These are phyloP conservation scores for Aphidius gifuensis DNA, from an alignment of 1,140 invertebrate genomes.

Conservation along the genomic window DNA sequence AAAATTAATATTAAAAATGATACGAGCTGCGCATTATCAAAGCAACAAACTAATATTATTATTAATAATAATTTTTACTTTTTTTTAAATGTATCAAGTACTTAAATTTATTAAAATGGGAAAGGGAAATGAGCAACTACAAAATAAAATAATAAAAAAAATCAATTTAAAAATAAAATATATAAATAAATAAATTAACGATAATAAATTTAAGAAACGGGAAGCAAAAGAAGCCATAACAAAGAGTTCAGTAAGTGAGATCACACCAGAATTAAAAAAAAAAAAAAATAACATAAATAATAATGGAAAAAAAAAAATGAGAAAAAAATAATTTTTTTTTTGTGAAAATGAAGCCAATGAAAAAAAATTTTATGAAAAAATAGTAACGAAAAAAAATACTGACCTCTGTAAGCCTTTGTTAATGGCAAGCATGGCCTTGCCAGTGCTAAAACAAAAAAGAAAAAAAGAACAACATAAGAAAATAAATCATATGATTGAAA, in stretches of 20 bases:
- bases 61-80: not conserved
- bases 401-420: slow-evolving; percentile 86
- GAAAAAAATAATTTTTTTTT: not conserved
- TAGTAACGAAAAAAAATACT: slow-evolving; percentile 56
- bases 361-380: slow-evolving; percentile 14
- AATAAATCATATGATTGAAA: slow-evolving; percentile 39
- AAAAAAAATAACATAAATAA: not conserved
- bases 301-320: slow-evolving; percentile 1
- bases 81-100: too few relatives aligned
- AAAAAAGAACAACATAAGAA: slow-evolving; percentile 57
- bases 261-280: not conserved
- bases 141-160: not conserved
- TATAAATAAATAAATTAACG: too few relatives aligned
- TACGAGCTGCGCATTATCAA: slow-evolving; percentile 1
- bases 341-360: slow-evolving; percentile 18
- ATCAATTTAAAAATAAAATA: too few relatives aligned
- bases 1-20: not conserved
- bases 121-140: not conserved
- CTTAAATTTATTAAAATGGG: not conserved
- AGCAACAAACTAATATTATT: too few relatives aligned
- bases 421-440: slow-evolving; percentile 82
- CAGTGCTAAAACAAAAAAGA: slow-evolving; percentile 67
- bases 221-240: too few relatives aligned
- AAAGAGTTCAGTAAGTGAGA: too few relatives aligned
- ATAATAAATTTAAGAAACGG: too few relatives aligned